These are phyloP conservation scores for Girardia tigrina DNA, from an alignment of 2,888 invertebrate species.

Conservation along the genomic window DNA sequence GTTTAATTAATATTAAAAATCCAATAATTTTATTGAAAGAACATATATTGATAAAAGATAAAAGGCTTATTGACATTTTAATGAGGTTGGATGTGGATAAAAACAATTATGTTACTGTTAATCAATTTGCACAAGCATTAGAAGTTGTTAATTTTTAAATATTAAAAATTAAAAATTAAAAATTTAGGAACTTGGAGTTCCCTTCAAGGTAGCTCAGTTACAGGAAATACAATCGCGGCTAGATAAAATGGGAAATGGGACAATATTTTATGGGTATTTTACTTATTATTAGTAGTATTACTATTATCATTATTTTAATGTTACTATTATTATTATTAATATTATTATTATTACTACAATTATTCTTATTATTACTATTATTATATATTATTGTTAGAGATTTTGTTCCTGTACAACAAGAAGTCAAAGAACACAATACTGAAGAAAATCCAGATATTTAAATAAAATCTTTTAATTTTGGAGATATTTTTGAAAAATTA, in stretches of 20 bases:
- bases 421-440: no score
- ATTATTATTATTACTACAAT: no score
- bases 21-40: constrained; percentile 43
- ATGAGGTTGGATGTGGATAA: constrained; percentile 41
- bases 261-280: constrained; percentile 33
- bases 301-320: no score
- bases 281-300: no score
- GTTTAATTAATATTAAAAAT: constrained; percentile 42
- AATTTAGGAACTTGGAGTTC: constrained; percentile 33
- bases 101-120: constrained; percentile 15
- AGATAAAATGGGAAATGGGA: constrained; percentile 29
- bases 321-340: no score
- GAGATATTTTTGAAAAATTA: no score
- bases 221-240: neutral
- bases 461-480: no score
- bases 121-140: constrained; percentile 26
- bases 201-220: constrained; percentile 21
- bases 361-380: no score
- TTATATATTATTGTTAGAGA: no score
- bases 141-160: neutral
- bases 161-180: neutral
- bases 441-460: no score
- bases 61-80: constrained; percentile 43
- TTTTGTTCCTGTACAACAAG: no score
- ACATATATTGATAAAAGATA: constrained; percentile 46